Conservation (phyloP, 2,888 invertebrate species). For the Lithophane ornitopus region DNA sequence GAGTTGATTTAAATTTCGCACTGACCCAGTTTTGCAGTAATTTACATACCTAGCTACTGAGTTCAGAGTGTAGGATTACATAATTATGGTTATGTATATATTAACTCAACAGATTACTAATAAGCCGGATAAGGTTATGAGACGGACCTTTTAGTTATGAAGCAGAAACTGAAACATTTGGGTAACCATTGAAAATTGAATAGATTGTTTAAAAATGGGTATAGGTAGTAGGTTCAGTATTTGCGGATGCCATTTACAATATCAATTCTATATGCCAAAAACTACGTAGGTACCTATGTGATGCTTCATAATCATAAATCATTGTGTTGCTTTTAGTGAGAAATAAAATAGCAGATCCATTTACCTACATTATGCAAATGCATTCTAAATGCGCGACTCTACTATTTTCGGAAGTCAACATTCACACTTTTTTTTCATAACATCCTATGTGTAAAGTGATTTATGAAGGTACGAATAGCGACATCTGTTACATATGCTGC, state of each 20-base stretch:
- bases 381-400: not conserved
- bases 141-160: not conserved
- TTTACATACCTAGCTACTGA: constrained; percentile 8
- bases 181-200: not conserved
- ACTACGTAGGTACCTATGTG: not conserved
- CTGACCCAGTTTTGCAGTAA: constrained; percentile 4
- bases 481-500: constrained; percentile 40
- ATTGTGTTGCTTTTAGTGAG: not conserved
- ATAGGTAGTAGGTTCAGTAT: not conserved
- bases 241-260: not conserved
- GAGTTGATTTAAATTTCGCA: constrained; percentile 1
- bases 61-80: not conserved
- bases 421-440: constrained; percentile 31
- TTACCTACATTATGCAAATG: not conserved
- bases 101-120: not conserved
- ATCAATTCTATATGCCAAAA: not conserved
- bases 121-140: not conserved
- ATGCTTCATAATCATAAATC: not conserved
- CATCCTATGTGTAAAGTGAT: constrained; percentile 33
- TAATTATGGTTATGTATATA: not conserved
- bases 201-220: not conserved
- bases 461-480: constrained; percentile 12
- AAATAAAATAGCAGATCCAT: constrained; percentile 6
- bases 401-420: constrained; percentile 13
- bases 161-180: not conserved